Conservation (phyloP, 1,140 invertebrate genomes). For the Bicyclus anynana region DNA sequence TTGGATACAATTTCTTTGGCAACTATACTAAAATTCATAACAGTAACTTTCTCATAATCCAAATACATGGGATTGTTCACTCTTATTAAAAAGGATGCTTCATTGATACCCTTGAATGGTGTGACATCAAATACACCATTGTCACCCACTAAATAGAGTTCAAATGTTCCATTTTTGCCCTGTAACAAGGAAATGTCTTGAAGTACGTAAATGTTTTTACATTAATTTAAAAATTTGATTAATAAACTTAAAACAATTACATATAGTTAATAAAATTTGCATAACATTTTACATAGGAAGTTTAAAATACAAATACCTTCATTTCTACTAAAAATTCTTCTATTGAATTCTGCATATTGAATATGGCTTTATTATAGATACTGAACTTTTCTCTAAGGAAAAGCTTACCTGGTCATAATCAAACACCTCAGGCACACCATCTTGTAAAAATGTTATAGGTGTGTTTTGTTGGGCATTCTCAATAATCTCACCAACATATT, state of each 20-base stretch:
- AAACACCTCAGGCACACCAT: constrained; percentile 90
- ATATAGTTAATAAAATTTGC: too few species aligned
- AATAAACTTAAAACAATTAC: too few species aligned
- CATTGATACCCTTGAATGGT: constrained; percentile 92
- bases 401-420: constrained; percentile 91
- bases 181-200: constrained; percentile 54
- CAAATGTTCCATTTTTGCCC: constrained; percentile 96
- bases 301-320: too few species aligned
- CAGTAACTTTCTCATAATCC: constrained; percentile 90
- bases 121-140: constrained; percentile 93
- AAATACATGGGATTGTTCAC: constrained; percentile 90
- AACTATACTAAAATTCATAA: constrained; percentile 90
- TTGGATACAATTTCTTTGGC: constrained; percentile 88
- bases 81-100: constrained; percentile 93
- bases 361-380: too few species aligned
- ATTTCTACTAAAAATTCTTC: too few species aligned
- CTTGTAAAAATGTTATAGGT: constrained; percentile 90
- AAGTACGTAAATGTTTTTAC: not conserved
- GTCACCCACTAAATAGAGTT: constrained; percentile 87
- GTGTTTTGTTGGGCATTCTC: constrained; percentile 95
- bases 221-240: too few species aligned
- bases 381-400: not conserved
- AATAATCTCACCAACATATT: constrained; percentile 92
- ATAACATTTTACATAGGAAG: too few species aligned
- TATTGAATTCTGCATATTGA: too few species aligned